Evolutionary conservation across 2,888 invertebrate species (phyloP), one percentile per base, ranked within the genome.

Genomic region (Drosophila paranaensis): DNA sequence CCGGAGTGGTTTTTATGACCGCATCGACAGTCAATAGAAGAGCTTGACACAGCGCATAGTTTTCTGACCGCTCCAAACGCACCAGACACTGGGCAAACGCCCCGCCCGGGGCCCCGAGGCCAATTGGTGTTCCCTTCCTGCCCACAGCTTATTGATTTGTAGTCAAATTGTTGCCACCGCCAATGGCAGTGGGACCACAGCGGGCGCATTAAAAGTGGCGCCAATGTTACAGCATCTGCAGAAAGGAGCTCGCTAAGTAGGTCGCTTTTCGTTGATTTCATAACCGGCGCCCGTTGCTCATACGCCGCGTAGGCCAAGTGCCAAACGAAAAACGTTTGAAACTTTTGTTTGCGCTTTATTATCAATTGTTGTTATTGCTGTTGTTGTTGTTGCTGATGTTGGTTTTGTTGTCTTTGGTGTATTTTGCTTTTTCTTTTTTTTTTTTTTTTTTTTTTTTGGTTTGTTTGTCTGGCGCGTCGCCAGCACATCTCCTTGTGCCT

Each of bases 111-210:
- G 2, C 53, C 25, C 3, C 35, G 33, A 8, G 56, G 30, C 33
- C 30, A 58, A 51, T 55, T 37, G 25, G 20, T 30, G 25, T 5
- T n/a, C 16, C 11, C 6, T 20, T 20, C 20, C 5, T 1, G 6
- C 20, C 43, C 16, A 6, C 5, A 20, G 57, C 60, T 72, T 79
- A 89, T 83, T 84, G 90, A 84, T 90, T 86, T 88, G 89, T 77
- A 84, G 84, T 86, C 90, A 90, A 90, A 84, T 90, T 79, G 86
- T 72, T 70, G 66, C 86, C 71, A 71, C 60, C 56, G 60, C 60
- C 53, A 48, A 20, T 39, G 35, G 25, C 63, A 48, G 39, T 33
- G 51, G 43, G 10, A 69, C 68, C 60, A 67, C 63, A 79, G 57
- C 63, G 58, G 57, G 74, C 69, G 73, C 71, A 87, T 75, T 81